Conservation (phyloP, 2,797 vertebrate genomes). For the Parauchenoglanis ngamensis region DNA sequence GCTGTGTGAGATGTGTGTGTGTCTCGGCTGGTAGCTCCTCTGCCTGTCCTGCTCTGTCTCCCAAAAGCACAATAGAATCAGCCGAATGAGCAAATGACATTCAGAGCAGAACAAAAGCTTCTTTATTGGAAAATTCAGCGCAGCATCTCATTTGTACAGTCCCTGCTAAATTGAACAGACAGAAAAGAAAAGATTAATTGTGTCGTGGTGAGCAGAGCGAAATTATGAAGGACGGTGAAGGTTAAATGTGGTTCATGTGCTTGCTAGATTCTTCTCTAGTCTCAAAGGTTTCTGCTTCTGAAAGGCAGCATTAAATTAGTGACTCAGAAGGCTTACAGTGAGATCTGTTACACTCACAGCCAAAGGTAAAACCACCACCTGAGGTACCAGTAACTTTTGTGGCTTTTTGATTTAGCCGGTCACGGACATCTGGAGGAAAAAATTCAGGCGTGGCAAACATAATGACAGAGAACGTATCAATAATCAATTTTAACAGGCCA, state of each 20-base stretch:
- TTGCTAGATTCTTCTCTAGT: conserved; percentile 14
- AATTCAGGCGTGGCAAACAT: neutral
- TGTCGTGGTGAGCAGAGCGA: conserved; percentile 29
- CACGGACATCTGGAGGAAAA: neutral
- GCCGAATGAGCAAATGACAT: conserved; percentile 42
- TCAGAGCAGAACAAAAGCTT: conserved; percentile 53
- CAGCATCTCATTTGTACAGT: conserved; percentile 10
- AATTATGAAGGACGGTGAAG: conserved; percentile 48
- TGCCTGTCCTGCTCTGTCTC: conserved; percentile 15
- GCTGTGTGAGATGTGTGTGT: neutral
- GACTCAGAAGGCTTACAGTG: neutral
- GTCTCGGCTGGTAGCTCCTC: neutral
- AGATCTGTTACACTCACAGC: neutral
- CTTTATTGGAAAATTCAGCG: conserved; percentile 43
- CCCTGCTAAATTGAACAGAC: conserved; percentile 42
- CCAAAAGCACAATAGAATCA: conserved; percentile 43
- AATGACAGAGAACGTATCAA: neutral
- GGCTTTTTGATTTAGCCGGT: neutral
- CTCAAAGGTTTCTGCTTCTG: conserved; percentile 23
- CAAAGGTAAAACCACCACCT: neutral
- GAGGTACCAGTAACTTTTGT: neutral
- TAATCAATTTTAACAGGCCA: neutral
- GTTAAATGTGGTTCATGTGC: conserved; percentile 40
- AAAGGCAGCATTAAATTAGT: conserved; percentile 29
- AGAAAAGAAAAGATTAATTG: conserved; percentile 45